phyloP scores from a whole-genome alignment of 2,888 invertebrate species.

The Coelinius sp. region DNA sequence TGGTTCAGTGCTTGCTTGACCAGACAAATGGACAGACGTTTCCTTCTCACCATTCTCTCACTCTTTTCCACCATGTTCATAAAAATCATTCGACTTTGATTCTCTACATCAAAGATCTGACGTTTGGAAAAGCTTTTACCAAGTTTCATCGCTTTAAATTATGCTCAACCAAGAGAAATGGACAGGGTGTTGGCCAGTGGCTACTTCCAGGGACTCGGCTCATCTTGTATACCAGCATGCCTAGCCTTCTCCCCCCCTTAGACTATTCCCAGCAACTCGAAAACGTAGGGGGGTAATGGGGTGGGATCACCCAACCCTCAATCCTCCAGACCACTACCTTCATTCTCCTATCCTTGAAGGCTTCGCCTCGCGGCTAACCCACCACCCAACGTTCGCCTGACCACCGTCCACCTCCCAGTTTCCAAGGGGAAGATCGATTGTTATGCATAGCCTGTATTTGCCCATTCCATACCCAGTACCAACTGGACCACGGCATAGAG shows the following conservation, averaged over 20 bases:
- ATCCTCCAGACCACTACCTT: constrained; percentile 29
- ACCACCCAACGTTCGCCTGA: constrained; percentile 51
- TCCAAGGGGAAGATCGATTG: constrained; percentile 69
- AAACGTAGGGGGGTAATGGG: constrained; percentile 36
- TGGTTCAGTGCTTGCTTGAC: background rate
- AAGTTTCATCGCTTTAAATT: constrained; percentile 15
- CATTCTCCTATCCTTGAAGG: constrained; percentile 41
- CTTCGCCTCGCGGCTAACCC: constrained; percentile 58
- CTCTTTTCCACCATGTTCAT: background rate
- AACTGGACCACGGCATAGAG: constrained; percentile 33
- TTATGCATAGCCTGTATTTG: constrained; percentile 72
- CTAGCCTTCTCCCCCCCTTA: constrained; percentile 23
- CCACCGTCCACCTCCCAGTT: constrained; percentile 65
- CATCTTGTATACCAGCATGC: constrained; percentile 46
- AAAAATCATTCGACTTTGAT: background rate
- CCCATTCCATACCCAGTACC: constrained; percentile 59
- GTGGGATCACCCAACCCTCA: constrained; percentile 27
- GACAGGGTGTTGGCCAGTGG: constrained; percentile 65
- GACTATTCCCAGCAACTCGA: constrained; percentile 31
- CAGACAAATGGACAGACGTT: background rate
- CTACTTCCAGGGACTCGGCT: constrained; percentile 64
- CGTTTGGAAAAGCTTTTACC: background rate
- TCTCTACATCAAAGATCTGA: background rate
- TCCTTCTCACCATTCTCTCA: background rate
- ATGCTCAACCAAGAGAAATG: constrained; percentile 42